Percentiles rank a stretch among this genome's conserved stretches.
These are phyloP conservation scores for Nephrotoma appendiculata DNA, from an alignment of 2,888 invertebrate genomes.

Conservation along the genomic window DNA sequence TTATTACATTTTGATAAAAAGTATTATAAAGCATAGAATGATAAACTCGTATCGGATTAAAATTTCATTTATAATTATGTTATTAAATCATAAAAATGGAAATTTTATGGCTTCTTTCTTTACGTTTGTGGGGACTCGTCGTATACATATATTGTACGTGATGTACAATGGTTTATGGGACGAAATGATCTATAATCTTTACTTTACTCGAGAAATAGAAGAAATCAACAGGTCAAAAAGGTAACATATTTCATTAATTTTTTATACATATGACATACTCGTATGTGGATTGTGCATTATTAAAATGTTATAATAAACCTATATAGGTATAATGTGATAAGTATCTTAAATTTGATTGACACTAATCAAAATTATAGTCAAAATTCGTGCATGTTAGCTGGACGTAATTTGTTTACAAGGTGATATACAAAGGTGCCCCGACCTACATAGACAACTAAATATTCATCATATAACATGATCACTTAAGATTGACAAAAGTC, in stretches of 20 bases:
- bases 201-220: not conserved
- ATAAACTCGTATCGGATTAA: not conserved
- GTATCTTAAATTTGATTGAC: too few species aligned
- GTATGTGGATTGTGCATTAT: not conserved
- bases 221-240: not conserved
- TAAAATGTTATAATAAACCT: not conserved
- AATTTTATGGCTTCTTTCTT: not conserved
- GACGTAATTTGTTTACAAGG: too few species aligned
- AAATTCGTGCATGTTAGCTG: too few species aligned
- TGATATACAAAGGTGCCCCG: too few species aligned
- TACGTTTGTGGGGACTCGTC: not conserved
- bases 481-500: too few species aligned
- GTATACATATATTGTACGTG: not conserved
- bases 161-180: not conserved
- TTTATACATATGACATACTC: not conserved
- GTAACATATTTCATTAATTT: not conserved
- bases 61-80: not conserved
- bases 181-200: not conserved
- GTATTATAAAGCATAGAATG: not conserved
- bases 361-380: too few species aligned
- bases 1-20: not conserved
- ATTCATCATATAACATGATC: too few species aligned
- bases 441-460: too few species aligned
- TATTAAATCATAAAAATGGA: not conserved
- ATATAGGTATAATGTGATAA: not conserved